Evolutionary conservation across 2,888 invertebrate genomes (phyloP).

Genomic region (Xestia c-nigrum): DNA sequence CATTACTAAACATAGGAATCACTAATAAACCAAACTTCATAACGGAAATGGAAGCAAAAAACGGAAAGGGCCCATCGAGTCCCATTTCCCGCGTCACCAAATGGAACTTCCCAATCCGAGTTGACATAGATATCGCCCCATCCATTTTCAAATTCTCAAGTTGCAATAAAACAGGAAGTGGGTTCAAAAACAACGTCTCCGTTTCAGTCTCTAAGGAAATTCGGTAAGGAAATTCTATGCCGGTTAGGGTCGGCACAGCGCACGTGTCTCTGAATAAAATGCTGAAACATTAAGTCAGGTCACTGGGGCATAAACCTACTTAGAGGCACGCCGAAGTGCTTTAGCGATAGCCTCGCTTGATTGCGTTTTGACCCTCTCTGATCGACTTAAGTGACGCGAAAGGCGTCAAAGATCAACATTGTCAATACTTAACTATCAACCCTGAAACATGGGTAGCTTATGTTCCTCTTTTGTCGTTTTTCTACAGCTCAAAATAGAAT

Average conservation of each 20-base stretch:
- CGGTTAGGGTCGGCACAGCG: slow-evolving; percentile 58
- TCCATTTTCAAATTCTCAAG: slow-evolving; percentile 68
- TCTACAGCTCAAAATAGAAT: background rate
- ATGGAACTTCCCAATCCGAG: slow-evolving; percentile 47
- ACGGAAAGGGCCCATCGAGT: slow-evolving; percentile 28
- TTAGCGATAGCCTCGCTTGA: slow-evolving; percentile 59
- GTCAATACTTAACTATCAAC: slow-evolving; percentile 50
- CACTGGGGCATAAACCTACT: slow-evolving; percentile 70
- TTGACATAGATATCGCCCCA: slow-evolving; percentile 59
- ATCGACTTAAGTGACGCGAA: slow-evolving; percentile 54
- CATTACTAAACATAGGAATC: background rate
- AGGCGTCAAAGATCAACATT: slow-evolving; percentile 57
- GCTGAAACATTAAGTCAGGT: slow-evolving; percentile 70
- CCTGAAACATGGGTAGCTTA: slow-evolving; percentile 25
- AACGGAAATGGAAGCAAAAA: slow-evolving; percentile 30
- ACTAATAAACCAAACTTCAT: slow-evolving; percentile 35
- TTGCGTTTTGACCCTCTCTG: slow-evolving; percentile 60
- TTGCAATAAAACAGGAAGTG: slow-evolving; percentile 67
- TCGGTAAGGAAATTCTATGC: slow-evolving; percentile 70
- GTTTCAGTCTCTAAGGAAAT: slow-evolving; percentile 73
- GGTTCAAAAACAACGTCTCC: slow-evolving; percentile 67
- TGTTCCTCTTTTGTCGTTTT: background rate
- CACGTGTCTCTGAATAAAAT: slow-evolving; percentile 75
- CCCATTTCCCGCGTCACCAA: slow-evolving; percentile 42
- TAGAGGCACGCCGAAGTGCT: slow-evolving; percentile 59